phyloP scores from a whole-genome alignment of 2,888 invertebrate genomes.

The Hydriomena furcata region DNA sequence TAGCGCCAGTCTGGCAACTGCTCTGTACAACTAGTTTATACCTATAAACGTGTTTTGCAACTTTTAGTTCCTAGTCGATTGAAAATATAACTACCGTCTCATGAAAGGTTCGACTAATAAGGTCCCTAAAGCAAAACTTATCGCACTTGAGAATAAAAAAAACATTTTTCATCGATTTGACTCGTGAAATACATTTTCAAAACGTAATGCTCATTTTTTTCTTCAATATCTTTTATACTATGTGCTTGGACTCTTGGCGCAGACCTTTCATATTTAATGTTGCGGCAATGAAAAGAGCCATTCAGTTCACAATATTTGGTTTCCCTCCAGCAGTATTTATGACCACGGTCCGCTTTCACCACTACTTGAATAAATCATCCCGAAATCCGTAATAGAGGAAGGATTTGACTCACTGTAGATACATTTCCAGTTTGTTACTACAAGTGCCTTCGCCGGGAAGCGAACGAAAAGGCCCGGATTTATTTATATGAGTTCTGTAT shows the following conservation, averaged over 20 bases:
- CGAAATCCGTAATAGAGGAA: constrained; percentile 31
- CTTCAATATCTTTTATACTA: constrained; percentile 5
- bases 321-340: constrained; percentile 35
- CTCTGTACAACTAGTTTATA: constrained; percentile 22
- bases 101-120: too few relatives aligned
- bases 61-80: neutral
- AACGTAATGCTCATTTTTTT: neutral
- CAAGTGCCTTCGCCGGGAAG: constrained; percentile 14
- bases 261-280: constrained; percentile 55
- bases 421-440: constrained; percentile 21
- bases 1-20: constrained; percentile 6
- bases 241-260: constrained; percentile 37
- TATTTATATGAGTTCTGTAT: constrained; percentile 16
- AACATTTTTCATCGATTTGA: neutral
- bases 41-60: constrained; percentile 16
- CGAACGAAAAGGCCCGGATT: constrained; percentile 8
- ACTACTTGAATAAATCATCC: constrained; percentile 35
- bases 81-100: too few relatives aligned
- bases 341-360: constrained; percentile 33
- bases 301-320: constrained; percentile 44
- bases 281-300: constrained; percentile 45
- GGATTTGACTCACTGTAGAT: constrained; percentile 29
- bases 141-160: neutral
- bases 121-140: too few relatives aligned
- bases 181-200: too few relatives aligned